Percentiles rank a stretch among this genome's conserved stretches.
Conservation (phyloP, 2,113 vertebrate genomes). For the Echinops telfairi region DNA sequence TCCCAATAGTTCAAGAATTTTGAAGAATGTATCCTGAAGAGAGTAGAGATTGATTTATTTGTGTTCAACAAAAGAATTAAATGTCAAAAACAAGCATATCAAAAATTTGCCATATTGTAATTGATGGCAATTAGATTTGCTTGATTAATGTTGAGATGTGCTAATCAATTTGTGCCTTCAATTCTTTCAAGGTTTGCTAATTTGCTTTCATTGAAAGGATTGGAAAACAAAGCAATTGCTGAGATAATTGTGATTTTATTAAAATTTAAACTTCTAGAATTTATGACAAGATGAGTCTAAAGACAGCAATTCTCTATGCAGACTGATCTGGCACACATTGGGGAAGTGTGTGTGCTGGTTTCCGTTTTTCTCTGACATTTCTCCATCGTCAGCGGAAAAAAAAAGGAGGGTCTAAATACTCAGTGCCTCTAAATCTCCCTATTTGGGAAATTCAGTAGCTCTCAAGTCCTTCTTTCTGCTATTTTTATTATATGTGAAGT, state of each 20-base stretch:
- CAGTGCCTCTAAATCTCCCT: background rate
- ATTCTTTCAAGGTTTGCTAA: conserved; percentile 53
- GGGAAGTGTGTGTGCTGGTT: background rate
- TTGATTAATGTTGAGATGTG: background rate
- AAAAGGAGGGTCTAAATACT: background rate
- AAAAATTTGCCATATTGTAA: conserved; percentile 8
- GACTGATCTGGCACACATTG: background rate
- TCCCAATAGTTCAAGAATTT: conserved; percentile 34
- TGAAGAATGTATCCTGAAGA: background rate
- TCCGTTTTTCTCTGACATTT: background rate
- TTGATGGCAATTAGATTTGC: conserved; percentile 38
- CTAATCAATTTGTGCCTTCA: conserved; percentile 40
- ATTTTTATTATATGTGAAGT: background rate
- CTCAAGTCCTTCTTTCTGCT: background rate
- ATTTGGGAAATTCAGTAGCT: background rate
- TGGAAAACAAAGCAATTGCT: conserved; percentile 7
- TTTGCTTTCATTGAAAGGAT: conserved; percentile 43
- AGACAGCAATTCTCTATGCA: background rate
- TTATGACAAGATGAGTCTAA: conserved; percentile 4
- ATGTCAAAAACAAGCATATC: background rate
- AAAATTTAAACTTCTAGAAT: background rate
- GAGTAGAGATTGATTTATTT: conserved; percentile 48
- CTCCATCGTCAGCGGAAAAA: background rate
- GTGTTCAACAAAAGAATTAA: conserved; percentile 49
- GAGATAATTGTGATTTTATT: conserved; percentile 25